Evolutionary conservation across 2,113 vertebrate genomes (phyloP).

Genomic region (Ochotona curzoniae): DNA sequence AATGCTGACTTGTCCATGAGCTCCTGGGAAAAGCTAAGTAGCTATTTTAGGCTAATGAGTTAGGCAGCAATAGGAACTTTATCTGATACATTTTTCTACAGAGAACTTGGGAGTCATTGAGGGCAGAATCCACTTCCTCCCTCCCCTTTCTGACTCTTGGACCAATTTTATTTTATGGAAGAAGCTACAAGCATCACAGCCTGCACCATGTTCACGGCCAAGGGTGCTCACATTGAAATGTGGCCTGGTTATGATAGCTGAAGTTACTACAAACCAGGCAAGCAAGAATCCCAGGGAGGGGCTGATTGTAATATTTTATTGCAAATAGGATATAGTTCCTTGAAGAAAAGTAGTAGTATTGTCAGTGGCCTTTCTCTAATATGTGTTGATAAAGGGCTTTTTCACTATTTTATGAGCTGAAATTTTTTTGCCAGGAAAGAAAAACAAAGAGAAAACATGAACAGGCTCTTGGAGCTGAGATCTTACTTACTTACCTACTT

Average conservation of each 20-base stretch:
- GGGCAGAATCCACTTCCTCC: background rate
- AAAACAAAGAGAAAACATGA: background rate
- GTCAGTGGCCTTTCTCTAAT: background rate
- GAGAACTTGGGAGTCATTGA: background rate
- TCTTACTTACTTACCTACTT: too few relatives aligned
- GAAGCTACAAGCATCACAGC: background rate
- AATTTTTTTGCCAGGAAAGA: background rate
- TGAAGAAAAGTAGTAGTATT: background rate
- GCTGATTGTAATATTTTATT: background rate
- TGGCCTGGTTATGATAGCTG: background rate
- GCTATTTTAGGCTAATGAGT: background rate
- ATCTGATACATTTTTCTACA: background rate
- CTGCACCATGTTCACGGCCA: background rate
- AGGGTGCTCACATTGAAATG: background rate
- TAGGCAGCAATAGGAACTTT: background rate
- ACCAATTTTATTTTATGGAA: background rate
- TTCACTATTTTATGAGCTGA: background rate
- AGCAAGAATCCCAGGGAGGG: background rate
- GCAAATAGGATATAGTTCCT: background rate
- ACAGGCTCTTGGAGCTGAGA: background rate
- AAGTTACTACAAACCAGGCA: background rate
- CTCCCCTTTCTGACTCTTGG: background rate
- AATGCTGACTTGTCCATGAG: background rate
- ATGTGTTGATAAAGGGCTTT: background rate
- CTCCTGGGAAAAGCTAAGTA: background rate